Evolutionary conservation across 2,113 vertebrate species (phyloP).

Genomic region (Rattus norvegicus): GRCr8 NC_086021.1:183135501-183136000

Average conservation of each 20-base stretch:
- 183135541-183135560: background rate
- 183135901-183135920: rapidly evolving
- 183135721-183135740: background rate
- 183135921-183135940: background rate
- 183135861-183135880: rapidly evolving
- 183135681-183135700: rapidly evolving
- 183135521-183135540: background rate
- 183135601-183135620: background rate
- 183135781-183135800: too few species aligned
- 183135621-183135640: background rate
- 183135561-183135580: background rate
- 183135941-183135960: rapidly evolving
- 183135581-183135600: background rate
- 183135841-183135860: background rate
- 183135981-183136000: background rate
- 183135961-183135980: background rate
- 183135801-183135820: background rate
- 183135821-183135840: background rate
- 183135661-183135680: rapidly evolving
- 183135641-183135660: background rate
- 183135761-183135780: background rate
- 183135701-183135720: too few species aligned
- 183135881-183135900: background rate
- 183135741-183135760: background rate
- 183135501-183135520: background rate